phyloP scores from a whole-genome alignment of 1,140 invertebrate species.

The Himalopsyche phryganea region DNA sequence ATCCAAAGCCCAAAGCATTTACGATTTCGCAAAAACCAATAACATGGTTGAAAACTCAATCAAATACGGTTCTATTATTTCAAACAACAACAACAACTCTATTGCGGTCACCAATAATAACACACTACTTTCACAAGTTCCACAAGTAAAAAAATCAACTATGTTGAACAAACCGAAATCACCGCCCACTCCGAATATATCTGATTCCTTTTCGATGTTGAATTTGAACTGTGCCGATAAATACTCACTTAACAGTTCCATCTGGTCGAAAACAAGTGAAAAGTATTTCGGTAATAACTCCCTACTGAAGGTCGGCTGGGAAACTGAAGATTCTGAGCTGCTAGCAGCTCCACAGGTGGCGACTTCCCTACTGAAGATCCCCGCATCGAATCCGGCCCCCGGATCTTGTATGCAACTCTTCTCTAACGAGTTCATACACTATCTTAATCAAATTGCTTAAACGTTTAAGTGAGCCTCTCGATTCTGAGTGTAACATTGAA shows the following conservation, averaged over 20 bases:
- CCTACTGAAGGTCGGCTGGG: slow-evolving; percentile 41
- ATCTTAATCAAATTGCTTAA: slow-evolving; percentile 58
- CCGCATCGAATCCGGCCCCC: slow-evolving; percentile 37
- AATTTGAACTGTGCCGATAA: slow-evolving; percentile 38
- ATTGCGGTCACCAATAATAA: background rate
- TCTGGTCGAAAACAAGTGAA: slow-evolving; percentile 39
- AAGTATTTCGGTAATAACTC: slow-evolving; percentile 37
- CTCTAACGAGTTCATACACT: slow-evolving; percentile 57
- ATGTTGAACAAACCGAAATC: slow-evolving; percentile 8
- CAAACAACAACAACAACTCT: slow-evolving; percentile 6
- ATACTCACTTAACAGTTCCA: slow-evolving; percentile 32
- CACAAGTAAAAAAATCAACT: background rate
- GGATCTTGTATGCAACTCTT: slow-evolving; percentile 55
- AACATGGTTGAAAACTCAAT: slow-evolving; percentile 33
- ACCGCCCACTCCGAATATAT: slow-evolving; percentile 39
- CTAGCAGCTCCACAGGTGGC: slow-evolving; percentile 34
- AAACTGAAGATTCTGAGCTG: slow-evolving; percentile 27
- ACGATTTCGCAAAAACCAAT: slow-evolving; percentile 35
- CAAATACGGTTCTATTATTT: slow-evolving; percentile 15
- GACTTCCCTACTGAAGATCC: slow-evolving; percentile 36
- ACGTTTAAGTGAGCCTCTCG: background rate
- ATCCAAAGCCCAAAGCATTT: slow-evolving; percentile 29
- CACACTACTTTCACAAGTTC: background rate
- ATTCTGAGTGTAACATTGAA: background rate
- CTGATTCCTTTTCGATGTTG: slow-evolving; percentile 47